Percentiles rank a stretch among this genome's conserved stretches.
Evolutionary conservation across 2,113 vertebrate species (phyloP).

Genomic region (Azemiops feae): DNA sequence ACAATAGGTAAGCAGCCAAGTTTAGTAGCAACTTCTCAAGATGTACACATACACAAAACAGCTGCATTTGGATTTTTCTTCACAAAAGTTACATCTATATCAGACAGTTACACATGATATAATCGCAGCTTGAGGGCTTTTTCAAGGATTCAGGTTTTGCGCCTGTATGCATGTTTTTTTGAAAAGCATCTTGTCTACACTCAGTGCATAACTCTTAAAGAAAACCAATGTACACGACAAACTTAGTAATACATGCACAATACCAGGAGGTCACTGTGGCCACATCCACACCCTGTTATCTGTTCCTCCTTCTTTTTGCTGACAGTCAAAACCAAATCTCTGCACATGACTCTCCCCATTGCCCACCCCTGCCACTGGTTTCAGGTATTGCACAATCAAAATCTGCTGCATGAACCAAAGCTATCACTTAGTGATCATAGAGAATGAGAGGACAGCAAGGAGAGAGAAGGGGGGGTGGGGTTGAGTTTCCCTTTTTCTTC

Average conservation of each 20-base stretch:
- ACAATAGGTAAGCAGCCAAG: background rate
- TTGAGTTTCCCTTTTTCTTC: constrained; percentile 57
- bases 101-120: background rate
- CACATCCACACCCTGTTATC: constrained; percentile 42
- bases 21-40: background rate
- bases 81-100: background rate
- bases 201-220: background rate
- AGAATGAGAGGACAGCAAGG: constrained; percentile 22
- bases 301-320: constrained; percentile 56
- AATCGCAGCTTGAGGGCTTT: constrained; percentile 25
- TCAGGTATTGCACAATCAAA: constrained; percentile 63
- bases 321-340: constrained; percentile 59
- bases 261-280: constrained; percentile 57
- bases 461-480: background rate
- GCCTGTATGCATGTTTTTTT: background rate
- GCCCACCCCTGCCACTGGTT: constrained; percentile 56
- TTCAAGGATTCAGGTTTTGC: constrained; percentile 22
- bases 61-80: background rate
- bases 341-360: constrained; percentile 50
- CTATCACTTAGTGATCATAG: constrained; percentile 46
- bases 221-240: background rate
- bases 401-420: constrained; percentile 49
- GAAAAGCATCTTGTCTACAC: background rate
- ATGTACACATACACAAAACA: background rate
- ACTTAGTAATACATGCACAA: constrained; percentile 34